Percentiles rank a stretch among this genome's conserved stretches.
These are phyloP conservation scores for Tangara arthus DNA, from an alignment of 2,797 vertebrate genomes.

Conservation along the genomic window DNA sequence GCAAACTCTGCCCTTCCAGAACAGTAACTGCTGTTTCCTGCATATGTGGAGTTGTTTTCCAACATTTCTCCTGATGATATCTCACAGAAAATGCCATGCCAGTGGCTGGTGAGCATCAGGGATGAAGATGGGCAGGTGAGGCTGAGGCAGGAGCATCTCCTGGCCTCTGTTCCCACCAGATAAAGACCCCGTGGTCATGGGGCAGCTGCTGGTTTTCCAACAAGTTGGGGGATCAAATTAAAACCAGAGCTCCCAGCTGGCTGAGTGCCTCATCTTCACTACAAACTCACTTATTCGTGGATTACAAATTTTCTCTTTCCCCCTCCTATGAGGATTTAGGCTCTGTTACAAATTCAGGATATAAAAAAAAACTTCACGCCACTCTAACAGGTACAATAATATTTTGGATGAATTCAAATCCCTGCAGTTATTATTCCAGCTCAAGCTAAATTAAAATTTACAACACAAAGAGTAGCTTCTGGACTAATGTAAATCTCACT, in stretches of 20 bases:
- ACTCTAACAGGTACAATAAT: background rate
- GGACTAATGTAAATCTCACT: background rate
- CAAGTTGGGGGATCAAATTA: background rate
- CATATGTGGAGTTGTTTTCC: background rate
- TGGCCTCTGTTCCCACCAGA: background rate
- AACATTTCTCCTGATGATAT: background rate
- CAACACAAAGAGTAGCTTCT: background rate
- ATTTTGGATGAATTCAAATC: slow-evolving; percentile 8
- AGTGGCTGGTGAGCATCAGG: background rate
- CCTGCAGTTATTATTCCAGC: background rate
- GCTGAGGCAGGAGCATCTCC: background rate
- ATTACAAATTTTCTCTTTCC: background rate
- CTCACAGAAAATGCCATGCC: background rate
- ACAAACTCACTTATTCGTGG: background rate
- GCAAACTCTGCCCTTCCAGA: background rate
- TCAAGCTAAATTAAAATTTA: slow-evolving; percentile 28
- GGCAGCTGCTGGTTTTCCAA: background rate
- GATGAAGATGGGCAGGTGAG: background rate
- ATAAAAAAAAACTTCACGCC: background rate
- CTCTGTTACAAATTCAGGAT: background rate
- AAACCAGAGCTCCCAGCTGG: background rate
- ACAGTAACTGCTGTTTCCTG: background rate
- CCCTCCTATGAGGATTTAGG: background rate
- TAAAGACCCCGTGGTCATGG: background rate
- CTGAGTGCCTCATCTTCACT: background rate